A percentile compares a stretch with the other conserved stretches of the same genome.
These are phyloP conservation scores for Poecilobothrus nobilitatus DNA, from an alignment of 2,888 invertebrate genomes.

Conservation along the genomic window DNA sequence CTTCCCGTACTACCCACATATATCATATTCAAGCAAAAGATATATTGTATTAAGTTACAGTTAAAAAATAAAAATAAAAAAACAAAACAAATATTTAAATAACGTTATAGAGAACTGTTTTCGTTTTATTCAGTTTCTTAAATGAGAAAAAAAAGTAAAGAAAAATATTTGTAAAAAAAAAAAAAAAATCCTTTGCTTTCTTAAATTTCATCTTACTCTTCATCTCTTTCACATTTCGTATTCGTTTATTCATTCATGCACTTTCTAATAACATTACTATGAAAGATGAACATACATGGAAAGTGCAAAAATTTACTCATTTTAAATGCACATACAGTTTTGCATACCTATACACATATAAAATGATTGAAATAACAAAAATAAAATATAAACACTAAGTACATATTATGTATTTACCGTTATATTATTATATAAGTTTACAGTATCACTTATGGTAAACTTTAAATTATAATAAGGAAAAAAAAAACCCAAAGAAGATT, in stretches of 20 bases:
- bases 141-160: no score
- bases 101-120: not conserved
- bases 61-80: not conserved
- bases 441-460: not conserved
- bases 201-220: not conserved
- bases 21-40: not conserved
- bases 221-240: no score
- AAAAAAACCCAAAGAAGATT: no score
- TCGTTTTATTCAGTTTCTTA: not conserved
- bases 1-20: not conserved
- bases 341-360: no score
- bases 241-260: no score
- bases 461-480: not conserved
- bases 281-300: no score
- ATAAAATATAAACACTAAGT: no score
- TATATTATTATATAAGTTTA: not conserved
- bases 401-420: not conserved
- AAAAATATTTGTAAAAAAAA: no score
- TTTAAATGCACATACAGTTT: no score
- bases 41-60: not conserved
- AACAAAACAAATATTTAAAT: not conserved
- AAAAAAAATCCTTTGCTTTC: not conserved
- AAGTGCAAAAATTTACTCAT: no score
- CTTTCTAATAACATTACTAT: no score
- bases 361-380: no score